A percentile compares a stretch with the other conserved stretches of the same genome.
These are phyloP conservation scores for Anastatus disparis DNA, from an alignment of 1,140 invertebrate genomes.

Conservation along the genomic window DNA sequence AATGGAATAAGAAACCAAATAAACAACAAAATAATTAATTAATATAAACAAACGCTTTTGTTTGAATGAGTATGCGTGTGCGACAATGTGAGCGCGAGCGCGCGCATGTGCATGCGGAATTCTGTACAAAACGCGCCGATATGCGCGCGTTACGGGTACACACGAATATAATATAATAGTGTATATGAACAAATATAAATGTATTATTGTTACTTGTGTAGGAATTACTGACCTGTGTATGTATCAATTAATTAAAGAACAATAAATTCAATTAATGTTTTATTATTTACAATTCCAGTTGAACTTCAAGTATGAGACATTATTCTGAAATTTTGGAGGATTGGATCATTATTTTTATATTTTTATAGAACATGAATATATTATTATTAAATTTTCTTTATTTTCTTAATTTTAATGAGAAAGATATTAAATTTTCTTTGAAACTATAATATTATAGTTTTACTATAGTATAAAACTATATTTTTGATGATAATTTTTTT, in stretches of 20 bases:
- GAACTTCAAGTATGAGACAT: no score
- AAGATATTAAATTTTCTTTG: no score
- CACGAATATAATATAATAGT: conserved; percentile 30
- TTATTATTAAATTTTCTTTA: no score
- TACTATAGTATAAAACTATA: no score
- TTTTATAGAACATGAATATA: no score
- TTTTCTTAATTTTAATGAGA: no score
- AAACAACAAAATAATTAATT: neutral
- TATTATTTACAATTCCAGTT: no score
- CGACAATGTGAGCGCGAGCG: neutral
- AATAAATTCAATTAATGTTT: conserved; percentile 42
- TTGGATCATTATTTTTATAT: no score
- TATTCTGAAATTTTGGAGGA: no score
- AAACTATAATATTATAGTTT: no score
- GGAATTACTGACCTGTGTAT: conserved; percentile 39
- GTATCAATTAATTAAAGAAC: conserved; percentile 41
- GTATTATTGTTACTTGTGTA: conserved; percentile 45
- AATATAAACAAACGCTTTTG: conserved; percentile 6
- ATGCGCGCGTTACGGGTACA: neutral
- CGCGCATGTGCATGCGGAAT: neutral
- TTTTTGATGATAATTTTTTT: no score
- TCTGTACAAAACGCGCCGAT: neutral
- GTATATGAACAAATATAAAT: conserved; percentile 42
- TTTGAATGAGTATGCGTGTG: conserved; percentile 13
- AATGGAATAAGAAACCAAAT: neutral